These are phyloP conservation scores for Spodoptera littoralis DNA, from an alignment of 2,888 invertebrate genomes.

Conservation along the genomic window DNA sequence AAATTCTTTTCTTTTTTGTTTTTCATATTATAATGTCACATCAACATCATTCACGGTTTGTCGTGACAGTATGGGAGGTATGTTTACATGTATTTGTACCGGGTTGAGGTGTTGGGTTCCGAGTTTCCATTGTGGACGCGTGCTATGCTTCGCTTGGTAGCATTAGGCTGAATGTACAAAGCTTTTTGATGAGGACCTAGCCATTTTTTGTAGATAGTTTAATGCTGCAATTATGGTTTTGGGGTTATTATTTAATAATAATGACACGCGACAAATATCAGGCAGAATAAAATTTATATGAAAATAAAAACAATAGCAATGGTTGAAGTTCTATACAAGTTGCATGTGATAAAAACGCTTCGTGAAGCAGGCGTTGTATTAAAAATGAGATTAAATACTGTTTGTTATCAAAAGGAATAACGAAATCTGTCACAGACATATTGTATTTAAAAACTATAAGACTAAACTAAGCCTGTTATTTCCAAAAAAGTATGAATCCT, in stretches of 20 bases:
- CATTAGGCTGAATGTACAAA: conserved; percentile 19
- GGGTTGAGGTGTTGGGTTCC: conserved; percentile 62
- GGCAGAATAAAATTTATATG: too few relatives aligned
- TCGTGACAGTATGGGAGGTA: conserved; percentile 78
- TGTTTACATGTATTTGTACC: conserved; percentile 64
- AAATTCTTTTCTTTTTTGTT: conserved; percentile 63
- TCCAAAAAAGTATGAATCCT: too few relatives aligned
- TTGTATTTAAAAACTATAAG: too few relatives aligned
- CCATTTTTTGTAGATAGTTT: background rate
- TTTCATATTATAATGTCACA: conserved; percentile 75
- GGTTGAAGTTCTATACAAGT: background rate
- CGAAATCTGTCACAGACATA: too few relatives aligned
- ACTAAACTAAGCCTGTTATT: too few relatives aligned
- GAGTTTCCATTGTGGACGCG: conserved; percentile 53
- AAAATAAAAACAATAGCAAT: too few relatives aligned
- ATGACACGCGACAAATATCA: too few relatives aligned
- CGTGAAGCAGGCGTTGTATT: too few relatives aligned
- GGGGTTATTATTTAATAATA: too few relatives aligned
- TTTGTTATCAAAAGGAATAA: background rate
- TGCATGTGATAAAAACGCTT: conserved; percentile 12
- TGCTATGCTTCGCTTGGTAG: conserved; percentile 55
- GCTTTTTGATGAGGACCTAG: conserved; percentile 5
- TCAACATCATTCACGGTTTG: conserved; percentile 67
- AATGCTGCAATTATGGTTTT: background rate
- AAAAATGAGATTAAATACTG: background rate